Base-by-base conservation (phyloP, 2,113 vertebrate species). In the Ginglymostoma cirratum region DNA sequence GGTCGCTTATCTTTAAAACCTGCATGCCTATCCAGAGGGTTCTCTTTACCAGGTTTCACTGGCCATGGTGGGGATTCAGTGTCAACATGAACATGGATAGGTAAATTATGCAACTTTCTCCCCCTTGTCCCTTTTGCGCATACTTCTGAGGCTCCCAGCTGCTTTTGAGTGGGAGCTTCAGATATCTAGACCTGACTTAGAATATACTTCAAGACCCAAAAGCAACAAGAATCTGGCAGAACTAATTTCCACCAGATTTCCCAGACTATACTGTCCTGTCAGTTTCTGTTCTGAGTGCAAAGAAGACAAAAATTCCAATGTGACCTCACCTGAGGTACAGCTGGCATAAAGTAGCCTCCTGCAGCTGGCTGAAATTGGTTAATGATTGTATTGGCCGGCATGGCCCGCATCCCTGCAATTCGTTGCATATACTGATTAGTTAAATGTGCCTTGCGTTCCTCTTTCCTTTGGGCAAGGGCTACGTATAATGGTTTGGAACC, bases 371-470 rank as follows among this genome's bases (percentile, higher is more conserved):
- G 99, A 98, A 99, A 99, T 98, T 99, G 99, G 96, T 99, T 99
- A 96, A 99, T 98, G 97, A 99, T 99, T 61, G 99, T 98, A n/a
- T 98, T 99, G 96, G 99, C 98, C 0, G 99, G 99, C 97, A 99
- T 97, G 24, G 99, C 98, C 96, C 99, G 98, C 99, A 99, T 99
- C 42, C 99, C 99, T 5, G 99, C 99, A 4, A 99, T 99, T 27
- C 99, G 98, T 97, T 99, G 99, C 99, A 99, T 99, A 96, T 99
- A 99, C 97, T 99, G 99, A 96, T 99, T 99, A 70, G 99, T 99
- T 45, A 99, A 98, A 92, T 99, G 99, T 96, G 99, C 99, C 97
- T 99, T 99, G 34, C 99, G 98, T 97, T 99, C 99, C 85, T 99
- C 99, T 96, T 99, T 99, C 97, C 99, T 98, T 96, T 99, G 99